Evolutionary conservation across 2,113 vertebrate genomes (phyloP).

Genomic region (Brienomyrus longianalis): DNA sequence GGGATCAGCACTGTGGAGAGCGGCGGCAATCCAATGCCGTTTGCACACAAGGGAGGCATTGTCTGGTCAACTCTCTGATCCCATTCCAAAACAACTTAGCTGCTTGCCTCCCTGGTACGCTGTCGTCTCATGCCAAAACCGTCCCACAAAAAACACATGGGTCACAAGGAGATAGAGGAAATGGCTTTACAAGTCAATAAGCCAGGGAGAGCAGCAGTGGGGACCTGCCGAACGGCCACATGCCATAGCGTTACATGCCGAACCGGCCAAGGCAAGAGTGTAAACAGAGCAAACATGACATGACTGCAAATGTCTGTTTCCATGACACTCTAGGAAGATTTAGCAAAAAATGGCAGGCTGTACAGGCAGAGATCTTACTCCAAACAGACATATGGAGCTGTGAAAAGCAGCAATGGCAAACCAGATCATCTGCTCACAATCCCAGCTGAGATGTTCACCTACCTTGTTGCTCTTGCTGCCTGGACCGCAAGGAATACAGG

Average conservation of each 20-base stretch:
- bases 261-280: neutral
- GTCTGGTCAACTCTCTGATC: neutral
- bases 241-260: neutral
- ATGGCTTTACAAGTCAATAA: neutral
- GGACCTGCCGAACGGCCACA: neutral
- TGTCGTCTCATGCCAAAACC: neutral
- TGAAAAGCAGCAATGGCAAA: neutral
- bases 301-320: neutral
- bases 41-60: neutral
- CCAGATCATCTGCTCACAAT: neutral
- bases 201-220: neutral
- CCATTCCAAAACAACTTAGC: neutral
- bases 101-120: neutral
- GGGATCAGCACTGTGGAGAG: neutral
- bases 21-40: neutral
- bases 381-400: neutral
- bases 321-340: neutral
- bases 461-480: conserved; percentile 82
- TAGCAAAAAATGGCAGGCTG: neutral
- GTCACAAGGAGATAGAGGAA: neutral
- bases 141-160: neutral
- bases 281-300: neutral
- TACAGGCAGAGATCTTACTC: neutral
- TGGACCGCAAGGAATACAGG: conserved; percentile 82
- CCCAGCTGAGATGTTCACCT: neutral